Conservation (phyloP, 1,140 invertebrate genomes). For the Drosophila suzukii region DNA sequence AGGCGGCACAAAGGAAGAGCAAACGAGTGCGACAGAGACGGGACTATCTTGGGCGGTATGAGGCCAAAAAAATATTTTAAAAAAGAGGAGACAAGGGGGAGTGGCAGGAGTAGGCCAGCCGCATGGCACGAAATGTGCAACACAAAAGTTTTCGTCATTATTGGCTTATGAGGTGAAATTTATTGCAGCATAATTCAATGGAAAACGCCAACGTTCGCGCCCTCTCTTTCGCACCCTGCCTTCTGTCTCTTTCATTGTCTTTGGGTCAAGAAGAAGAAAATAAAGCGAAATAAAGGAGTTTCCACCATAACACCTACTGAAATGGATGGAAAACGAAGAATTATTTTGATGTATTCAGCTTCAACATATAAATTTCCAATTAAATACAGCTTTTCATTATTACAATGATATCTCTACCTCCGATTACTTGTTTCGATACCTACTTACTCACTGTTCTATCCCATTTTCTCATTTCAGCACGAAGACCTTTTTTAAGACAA, state of each 20-base stretch:
- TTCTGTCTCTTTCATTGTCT: not conserved
- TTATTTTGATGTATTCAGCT: too few relatives aligned
- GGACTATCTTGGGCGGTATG: not conserved
- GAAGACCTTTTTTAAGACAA: conserved; percentile 32
- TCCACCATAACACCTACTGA: not conserved
- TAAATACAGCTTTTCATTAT: not conserved
- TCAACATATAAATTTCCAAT: not conserved
- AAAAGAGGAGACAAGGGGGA: not conserved
- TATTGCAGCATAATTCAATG: conserved; percentile 80
- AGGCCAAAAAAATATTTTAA: not conserved
- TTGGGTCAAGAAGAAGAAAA: not conserved
- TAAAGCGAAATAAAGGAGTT: not conserved
- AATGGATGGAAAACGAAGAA: too few relatives aligned
- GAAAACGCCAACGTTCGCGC: conserved; percentile 11
- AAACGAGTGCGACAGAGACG: conserved; percentile 1
- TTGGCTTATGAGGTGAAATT: conserved; percentile 81
- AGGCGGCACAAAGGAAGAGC: conserved; percentile 37
- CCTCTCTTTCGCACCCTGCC: not conserved
- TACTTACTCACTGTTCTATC: not conserved
- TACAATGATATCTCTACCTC: too few relatives aligned
- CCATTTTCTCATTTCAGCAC: not conserved
- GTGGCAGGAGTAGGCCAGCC: conserved; percentile 32
- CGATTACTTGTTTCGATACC: too few relatives aligned
- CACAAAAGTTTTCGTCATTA: conserved; percentile 81
- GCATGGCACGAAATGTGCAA: conserved; percentile 72